These are phyloP conservation scores for Drosophila aldrichi DNA, from an alignment of 2,888 invertebrate genomes.

Conservation along the genomic window DNA sequence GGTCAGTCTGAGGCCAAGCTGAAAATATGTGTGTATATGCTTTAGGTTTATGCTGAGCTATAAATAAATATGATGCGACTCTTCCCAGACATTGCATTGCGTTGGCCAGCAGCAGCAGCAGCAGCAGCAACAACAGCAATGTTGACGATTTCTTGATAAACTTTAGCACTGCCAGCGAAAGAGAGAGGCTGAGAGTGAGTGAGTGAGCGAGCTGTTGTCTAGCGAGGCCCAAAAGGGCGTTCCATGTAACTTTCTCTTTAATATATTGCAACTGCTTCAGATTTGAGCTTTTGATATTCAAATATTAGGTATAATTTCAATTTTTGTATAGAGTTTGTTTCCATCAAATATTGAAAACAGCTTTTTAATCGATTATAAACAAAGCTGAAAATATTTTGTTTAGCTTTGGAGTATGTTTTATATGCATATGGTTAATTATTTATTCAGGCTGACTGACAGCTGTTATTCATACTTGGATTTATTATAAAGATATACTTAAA, in stretches of 20 bases:
- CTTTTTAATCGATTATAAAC: neutral
- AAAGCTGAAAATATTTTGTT: neutral
- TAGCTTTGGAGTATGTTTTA: neutral
- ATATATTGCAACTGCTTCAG: neutral
- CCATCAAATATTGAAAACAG: neutral
- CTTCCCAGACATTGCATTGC: constrained; percentile 45
- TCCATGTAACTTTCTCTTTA: neutral
- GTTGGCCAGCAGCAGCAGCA: constrained; percentile 26
- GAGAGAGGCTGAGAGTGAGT: constrained; percentile 11
- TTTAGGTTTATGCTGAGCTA: constrained; percentile 59
- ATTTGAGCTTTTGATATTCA: too few relatives aligned
- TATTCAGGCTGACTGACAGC: too few relatives aligned
- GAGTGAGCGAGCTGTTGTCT: neutral
- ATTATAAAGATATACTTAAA: too few relatives aligned
- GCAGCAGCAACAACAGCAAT: constrained; percentile 17
- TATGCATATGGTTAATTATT: neutral
- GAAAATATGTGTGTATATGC: constrained; percentile 38
- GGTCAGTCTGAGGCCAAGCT: constrained; percentile 59
- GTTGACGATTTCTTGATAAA: constrained; percentile 78
- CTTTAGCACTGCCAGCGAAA: constrained; percentile 61
- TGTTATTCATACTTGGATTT: neutral
- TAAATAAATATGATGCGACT: constrained; percentile 76
- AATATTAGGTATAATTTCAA: neutral
- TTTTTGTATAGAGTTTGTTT: neutral
- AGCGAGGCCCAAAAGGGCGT: neutral